A percentile compares a stretch with the other conserved stretches of the same genome.
Conservation (phyloP, 2,888 invertebrate genomes). For the Drosophila flavopinicola region DNA sequence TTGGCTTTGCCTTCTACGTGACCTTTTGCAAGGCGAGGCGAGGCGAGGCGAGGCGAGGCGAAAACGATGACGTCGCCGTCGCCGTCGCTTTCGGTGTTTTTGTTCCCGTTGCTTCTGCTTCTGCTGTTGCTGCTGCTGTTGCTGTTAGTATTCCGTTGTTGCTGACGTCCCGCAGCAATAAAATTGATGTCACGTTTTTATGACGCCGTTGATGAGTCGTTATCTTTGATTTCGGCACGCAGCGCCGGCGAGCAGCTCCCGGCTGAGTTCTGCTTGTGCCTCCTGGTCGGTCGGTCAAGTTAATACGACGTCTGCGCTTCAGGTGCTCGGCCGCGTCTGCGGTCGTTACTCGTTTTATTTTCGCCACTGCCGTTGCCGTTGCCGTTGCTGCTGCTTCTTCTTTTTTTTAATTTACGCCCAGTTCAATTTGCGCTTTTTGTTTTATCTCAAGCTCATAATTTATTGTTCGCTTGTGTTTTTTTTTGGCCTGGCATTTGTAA, state of each 20-base stretch:
- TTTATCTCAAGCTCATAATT: constrained; percentile 72
- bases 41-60: no score
- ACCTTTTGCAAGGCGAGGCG: constrained; percentile 62
- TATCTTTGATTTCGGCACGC: constrained; percentile 80
- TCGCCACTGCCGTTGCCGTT: no score
- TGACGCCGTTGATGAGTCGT: constrained; percentile 81
- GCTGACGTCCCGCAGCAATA: constrained; percentile 58
- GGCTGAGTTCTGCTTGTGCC: constrained; percentile 39
- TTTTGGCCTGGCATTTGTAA: constrained; percentile 29
- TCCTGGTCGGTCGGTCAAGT: constrained; percentile 42
- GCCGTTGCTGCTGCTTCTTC: constrained; percentile 2
- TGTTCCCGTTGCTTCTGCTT: constrained; percentile 34
- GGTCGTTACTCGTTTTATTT: constrained; percentile 50
- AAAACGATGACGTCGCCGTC: constrained; percentile 72
- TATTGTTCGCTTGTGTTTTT: constrained; percentile 36
- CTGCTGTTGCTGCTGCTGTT: constrained; percentile 11
- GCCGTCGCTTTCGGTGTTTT: constrained; percentile 10
- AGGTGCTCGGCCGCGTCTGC: constrained; percentile 56
- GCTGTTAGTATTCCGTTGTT: constrained; percentile 11
- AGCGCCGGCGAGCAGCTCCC: constrained; percentile 33
- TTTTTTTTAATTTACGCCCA: constrained; percentile 62
- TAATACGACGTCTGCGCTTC: constrained; percentile 32
- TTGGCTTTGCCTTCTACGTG: constrained; percentile 67
- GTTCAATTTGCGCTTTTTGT: constrained; percentile 70
- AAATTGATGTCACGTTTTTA: constrained; percentile 82